Evolutionary conservation across 2,797 vertebrate species (phyloP).

Genomic region (Crax fasciolata): DNA sequence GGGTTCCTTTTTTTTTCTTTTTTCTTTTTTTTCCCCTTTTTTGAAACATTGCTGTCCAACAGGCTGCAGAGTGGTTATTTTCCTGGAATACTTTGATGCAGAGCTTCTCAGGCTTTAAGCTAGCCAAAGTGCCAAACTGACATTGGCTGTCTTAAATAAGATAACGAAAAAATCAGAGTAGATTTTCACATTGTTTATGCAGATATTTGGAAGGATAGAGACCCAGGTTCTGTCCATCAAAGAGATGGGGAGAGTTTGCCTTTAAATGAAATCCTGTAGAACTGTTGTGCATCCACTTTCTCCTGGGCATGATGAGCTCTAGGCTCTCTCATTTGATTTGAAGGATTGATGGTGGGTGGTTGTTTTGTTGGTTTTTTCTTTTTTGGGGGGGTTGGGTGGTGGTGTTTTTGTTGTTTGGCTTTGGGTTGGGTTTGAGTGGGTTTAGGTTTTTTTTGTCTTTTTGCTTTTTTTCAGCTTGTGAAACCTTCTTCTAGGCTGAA

Average conservation of each 20-base stretch:
- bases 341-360: neutral
- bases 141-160: neutral
- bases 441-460: neutral
- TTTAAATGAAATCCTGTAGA: neutral
- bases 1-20: neutral
- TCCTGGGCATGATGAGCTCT: neutral
- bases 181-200: slow-evolving; percentile 18
- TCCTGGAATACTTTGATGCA: slow-evolving; percentile 1
- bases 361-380: neutral
- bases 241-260: neutral
- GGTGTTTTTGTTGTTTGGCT: neutral
- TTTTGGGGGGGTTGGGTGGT: neutral
- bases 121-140: neutral
- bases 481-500: neutral
- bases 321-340: neutral
- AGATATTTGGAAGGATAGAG: slow-evolving; percentile 10
- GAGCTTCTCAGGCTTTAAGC: neutral
- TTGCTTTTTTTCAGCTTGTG: neutral
- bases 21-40: neutral
- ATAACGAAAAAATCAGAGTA: neutral
- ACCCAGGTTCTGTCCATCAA: neutral
- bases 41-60: neutral
- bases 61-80: neutral
- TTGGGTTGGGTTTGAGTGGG: neutral
- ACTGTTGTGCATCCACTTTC: neutral